These are phyloP conservation scores for Sebastes hubbsi DNA, from an alignment of 2,797 vertebrate genomes.

Conservation along the genomic window DNA sequence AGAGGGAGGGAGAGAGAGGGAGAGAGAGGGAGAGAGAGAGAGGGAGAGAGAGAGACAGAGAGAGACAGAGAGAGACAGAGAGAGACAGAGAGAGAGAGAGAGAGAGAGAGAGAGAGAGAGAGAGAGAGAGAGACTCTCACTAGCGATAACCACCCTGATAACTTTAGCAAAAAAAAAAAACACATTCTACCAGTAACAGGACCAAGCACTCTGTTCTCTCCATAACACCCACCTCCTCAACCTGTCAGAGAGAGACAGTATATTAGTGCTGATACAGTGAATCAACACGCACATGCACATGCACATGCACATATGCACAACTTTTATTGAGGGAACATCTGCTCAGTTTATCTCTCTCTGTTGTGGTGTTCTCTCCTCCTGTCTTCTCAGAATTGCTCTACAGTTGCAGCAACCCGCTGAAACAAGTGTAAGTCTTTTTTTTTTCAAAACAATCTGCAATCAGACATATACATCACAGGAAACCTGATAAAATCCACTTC, in stretches of 20 bases:
- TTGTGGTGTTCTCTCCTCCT: slow-evolving; percentile 17
- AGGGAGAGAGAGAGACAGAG: slow-evolving; percentile 51
- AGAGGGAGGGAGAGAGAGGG: slow-evolving; percentile 49
- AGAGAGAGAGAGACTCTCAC: slow-evolving; percentile 47
- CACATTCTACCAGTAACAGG: slow-evolving; percentile 69
- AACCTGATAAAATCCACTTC: slow-evolving; percentile 54
- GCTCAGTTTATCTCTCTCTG: slow-evolving; percentile 1
- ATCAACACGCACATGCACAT: not conserved
- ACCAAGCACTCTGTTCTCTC: slow-evolving; percentile 43
- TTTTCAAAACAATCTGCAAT: slow-evolving; percentile 27
- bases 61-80: slow-evolving; percentile 53
- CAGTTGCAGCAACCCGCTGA: slow-evolving; percentile 17
- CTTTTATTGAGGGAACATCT: slow-evolving; percentile 20
- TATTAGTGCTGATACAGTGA: slow-evolving; percentile 53
- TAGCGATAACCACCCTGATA: slow-evolving; percentile 68
- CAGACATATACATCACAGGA: slow-evolving; percentile 57
- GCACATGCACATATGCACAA: not conserved
- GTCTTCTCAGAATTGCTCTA: slow-evolving; percentile 53
- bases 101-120: slow-evolving; percentile 60
- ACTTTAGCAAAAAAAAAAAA: slow-evolving; percentile 53
- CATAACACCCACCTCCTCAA: slow-evolving; percentile 2
- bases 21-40: slow-evolving; percentile 63
- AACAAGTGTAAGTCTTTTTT: slow-evolving; percentile 40
- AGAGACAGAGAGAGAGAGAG: slow-evolving; percentile 63
- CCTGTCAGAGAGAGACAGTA: slow-evolving; percentile 21